Base-by-base conservation (phyloP, 2,113 vertebrate genomes). In the Regulus satrapa region DNA sequence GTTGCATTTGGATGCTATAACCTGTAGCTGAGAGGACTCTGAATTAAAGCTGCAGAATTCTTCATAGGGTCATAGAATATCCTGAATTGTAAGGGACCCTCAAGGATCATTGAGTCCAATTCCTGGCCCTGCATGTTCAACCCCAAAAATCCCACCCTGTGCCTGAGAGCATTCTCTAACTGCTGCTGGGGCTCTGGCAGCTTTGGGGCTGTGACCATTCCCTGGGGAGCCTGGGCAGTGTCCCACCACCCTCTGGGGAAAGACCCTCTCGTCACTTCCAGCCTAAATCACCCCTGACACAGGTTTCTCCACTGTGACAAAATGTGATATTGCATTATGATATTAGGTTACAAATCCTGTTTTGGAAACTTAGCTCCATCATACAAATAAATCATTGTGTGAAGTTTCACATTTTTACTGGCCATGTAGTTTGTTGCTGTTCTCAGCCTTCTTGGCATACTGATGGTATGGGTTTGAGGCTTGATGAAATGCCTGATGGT, bases 201-300 rank as follows among this genome's bases (percentile, higher is more conserved):
- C 20, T 21, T 16, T 26, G 29, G 40, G 17, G 8, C 25, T 1
- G 0, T 34, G 38, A 20, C 29, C 19, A 3, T 67, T 38, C n/a
- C 40, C 29, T 40, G 40, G 34, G 38, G 20, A 82, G 9, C 11
- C 54, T 75, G 12, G 12, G 31, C 29, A 46, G 46, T 74, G 32
- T 18, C 32, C 28, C 18, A 4, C 7, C 19, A 13, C 29, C 11
- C 48, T 54, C 38, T 74, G 38, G 14, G 9, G 29, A 12, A 61
- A 74, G 46, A 48, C 21, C 24, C 6, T 68, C 40, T 68, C 14
- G 14, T 68, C 9, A 32, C 41, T 34, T 32, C 34, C 62, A 34
- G 8, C 40, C 34, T 41, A 48, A 89, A 23, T 48, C 14, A 23
- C 14, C 7, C 48, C 34, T 36, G 14, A 34, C 31, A 41, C 29